Percentiles rank a stretch among this genome's conserved stretches.
phyloP scores from a whole-genome alignment of 2,888 invertebrate genomes.

The Xestoiulus laeticollis region DNA sequence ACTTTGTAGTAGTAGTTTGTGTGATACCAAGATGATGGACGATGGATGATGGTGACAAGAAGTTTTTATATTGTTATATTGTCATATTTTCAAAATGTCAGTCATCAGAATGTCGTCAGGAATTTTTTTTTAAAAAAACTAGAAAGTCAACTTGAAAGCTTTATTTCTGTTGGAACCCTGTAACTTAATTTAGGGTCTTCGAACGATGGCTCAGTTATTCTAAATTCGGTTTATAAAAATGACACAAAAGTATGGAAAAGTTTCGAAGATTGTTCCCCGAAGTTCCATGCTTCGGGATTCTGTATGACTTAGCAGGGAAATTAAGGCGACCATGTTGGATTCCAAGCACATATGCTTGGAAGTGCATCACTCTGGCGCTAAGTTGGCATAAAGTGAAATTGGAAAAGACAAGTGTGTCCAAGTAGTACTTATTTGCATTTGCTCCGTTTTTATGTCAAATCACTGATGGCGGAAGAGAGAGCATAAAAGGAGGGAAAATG shows the following conservation, averaged over 20 bases:
- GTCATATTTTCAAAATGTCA: no score
- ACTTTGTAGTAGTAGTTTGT: no score
- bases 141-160: no score
- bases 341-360: background rate
- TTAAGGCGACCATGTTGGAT: background rate
- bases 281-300: background rate
- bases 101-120: no score
- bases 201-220: no score
- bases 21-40: no score
- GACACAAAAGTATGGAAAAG: background rate
- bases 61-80: no score
- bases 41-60: no score
- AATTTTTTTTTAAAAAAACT: no score
- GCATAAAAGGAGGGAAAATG: slow-evolving; percentile 19
- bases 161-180: no score
- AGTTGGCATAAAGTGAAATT: slow-evolving; percentile 26
- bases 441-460: slow-evolving; percentile 26
- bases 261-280: background rate
- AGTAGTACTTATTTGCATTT: slow-evolving; percentile 26
- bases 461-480: background rate
- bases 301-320: background rate
- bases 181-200: no score
- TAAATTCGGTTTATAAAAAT: no score
- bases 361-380: slow-evolving; percentile 4
- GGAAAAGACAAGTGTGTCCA: slow-evolving; percentile 26